Conservation (phyloP, 2,113 vertebrate species). For the Cinclus mexicanus region DNA sequence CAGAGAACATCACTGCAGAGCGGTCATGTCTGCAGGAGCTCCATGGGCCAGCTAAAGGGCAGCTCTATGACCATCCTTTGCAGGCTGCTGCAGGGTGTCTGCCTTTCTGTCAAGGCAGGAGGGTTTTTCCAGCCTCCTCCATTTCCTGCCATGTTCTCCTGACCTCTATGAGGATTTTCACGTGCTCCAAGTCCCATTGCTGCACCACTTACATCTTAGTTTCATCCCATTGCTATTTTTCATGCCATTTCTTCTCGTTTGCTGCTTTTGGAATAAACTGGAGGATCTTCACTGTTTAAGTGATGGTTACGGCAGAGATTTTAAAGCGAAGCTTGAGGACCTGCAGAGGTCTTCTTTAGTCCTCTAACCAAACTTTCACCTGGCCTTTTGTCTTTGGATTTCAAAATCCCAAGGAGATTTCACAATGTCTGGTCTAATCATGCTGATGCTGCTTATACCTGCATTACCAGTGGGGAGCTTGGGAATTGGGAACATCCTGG, state of each 20-base stretch:
- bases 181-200: neutral
- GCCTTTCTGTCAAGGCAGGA: neutral
- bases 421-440: neutral
- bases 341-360: neutral
- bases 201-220: neutral
- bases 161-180: neutral
- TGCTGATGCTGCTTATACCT: neutral
- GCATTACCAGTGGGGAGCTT: neutral
- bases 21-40: neutral
- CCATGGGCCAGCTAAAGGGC: neutral
- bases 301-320: neutral
- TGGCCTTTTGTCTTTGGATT: neutral
- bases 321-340: neutral
- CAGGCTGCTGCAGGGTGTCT: neutral
- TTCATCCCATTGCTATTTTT: neutral
- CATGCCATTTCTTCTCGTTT: neutral
- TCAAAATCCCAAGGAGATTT: neutral
- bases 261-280: neutral
- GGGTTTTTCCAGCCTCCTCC: neutral
- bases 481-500: neutral
- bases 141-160: neutral
- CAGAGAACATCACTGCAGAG: fast-evolving
- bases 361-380: neutral
- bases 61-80: neutral
- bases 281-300: neutral